These are phyloP conservation scores for Varanus komodoensis DNA, from an alignment of 2,113 vertebrate species.

Conservation along the genomic window DNA sequence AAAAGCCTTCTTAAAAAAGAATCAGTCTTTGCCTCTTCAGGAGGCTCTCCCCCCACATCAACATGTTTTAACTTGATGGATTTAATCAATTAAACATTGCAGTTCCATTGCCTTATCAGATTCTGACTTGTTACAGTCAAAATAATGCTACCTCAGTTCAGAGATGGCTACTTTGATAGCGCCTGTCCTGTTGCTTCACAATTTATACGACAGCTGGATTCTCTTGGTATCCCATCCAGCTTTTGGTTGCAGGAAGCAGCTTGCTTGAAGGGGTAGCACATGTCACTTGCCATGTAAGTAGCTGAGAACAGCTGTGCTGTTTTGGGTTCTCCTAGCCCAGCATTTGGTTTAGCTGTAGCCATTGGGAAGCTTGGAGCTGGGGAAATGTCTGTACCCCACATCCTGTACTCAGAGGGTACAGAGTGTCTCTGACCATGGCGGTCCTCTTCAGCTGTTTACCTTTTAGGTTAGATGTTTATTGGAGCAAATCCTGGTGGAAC, in stretches of 20 bases:
- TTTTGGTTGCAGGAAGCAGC: background rate
- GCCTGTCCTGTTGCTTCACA: background rate
- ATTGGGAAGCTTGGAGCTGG: background rate
- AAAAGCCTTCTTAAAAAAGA: background rate
- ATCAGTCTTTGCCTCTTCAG: background rate
- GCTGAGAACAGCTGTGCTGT: background rate
- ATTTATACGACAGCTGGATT: no score
- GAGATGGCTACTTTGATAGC: conserved; percentile 14
- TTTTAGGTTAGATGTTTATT: background rate
- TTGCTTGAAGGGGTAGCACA: background rate
- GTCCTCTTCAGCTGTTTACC: background rate
- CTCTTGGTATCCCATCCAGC: background rate
- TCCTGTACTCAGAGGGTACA: background rate
- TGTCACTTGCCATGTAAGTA: background rate
- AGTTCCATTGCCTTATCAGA: background rate
- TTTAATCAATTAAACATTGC: background rate
- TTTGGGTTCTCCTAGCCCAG: background rate
- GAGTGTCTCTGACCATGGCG: background rate
- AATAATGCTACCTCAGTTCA: conserved; percentile 20
- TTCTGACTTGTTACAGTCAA: background rate
- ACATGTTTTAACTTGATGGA: background rate
- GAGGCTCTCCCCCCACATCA: background rate
- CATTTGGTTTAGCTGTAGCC: background rate
- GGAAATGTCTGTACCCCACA: background rate
- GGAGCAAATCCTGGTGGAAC: background rate